These are phyloP conservation scores for Oscheius sp. DNA, from an alignment of 2,888 invertebrate species.

Conservation along the genomic window DNA sequence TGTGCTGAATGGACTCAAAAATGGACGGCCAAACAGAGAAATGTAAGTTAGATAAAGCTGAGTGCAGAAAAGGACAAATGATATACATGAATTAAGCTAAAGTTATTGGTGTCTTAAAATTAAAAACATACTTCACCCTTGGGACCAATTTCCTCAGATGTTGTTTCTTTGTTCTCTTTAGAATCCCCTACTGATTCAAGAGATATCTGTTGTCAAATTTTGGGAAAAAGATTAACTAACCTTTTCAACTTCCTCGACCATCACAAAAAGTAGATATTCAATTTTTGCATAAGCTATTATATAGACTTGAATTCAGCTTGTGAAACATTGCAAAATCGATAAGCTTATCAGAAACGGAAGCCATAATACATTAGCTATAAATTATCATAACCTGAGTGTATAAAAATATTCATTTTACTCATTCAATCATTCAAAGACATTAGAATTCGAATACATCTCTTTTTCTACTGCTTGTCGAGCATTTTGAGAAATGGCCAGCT, in stretches of 20 bases:
- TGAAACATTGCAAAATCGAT: no score
- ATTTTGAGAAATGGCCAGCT: constrained; percentile 73
- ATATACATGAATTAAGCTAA: constrained; percentile 15
- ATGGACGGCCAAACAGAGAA: constrained; percentile 1
- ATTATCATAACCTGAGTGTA: background rate
- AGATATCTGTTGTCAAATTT: background rate
- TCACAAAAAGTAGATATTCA: background rate
- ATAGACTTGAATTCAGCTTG: no score
- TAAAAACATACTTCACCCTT: background rate
- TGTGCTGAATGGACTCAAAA: background rate
- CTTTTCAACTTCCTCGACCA: background rate
- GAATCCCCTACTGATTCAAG: no score
- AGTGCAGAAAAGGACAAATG: background rate
- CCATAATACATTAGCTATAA: background rate
- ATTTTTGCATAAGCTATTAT: background rate
- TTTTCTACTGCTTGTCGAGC: constrained; percentile 52
- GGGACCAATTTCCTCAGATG: background rate
- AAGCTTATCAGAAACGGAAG: background rate
- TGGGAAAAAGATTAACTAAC: background rate
- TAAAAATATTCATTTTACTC: background rate
- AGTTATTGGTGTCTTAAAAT: background rate
- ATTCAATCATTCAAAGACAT: constrained; percentile 9
- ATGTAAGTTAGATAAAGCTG: constrained; percentile 18
- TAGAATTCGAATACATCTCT: constrained; percentile 55
- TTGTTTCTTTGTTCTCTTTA: background rate